Evolutionary conservation across 2,113 vertebrate species (phyloP).

Genomic region (Phyllostomus hastatus): DNA sequence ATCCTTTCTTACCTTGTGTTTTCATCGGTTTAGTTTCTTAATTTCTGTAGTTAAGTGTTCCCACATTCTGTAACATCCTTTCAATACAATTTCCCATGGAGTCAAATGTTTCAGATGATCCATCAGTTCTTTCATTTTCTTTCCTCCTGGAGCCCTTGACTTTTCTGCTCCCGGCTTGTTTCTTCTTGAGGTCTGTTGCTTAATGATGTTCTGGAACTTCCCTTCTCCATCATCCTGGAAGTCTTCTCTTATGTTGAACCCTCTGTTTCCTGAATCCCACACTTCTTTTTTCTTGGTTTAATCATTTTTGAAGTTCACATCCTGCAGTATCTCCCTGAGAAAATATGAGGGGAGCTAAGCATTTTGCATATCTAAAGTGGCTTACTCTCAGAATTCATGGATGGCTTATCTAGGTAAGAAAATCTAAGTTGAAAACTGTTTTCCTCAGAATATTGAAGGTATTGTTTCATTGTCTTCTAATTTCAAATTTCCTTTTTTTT

Average conservation of each 20-base stretch:
- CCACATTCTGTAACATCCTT: background rate
- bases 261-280: background rate
- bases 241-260: background rate
- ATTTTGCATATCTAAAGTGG: background rate
- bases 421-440: constrained; percentile 1
- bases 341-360: background rate
- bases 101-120: background rate
- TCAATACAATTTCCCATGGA: background rate
- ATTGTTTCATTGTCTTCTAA: background rate
- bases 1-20: background rate
- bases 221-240: background rate
- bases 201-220: background rate
- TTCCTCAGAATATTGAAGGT: background rate
- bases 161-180: background rate
- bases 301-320: background rate
- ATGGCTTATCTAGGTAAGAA: background rate
- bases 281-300: background rate
- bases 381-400: background rate
- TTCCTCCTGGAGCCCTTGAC: background rate
- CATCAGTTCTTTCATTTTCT: background rate
- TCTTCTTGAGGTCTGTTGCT: background rate
- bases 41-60: background rate
- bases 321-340: background rate
- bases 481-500: background rate
- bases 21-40: background rate